Base-by-base conservation (phyloP, 2,113 vertebrate species). In the Acanthochromis polyacanthus region DNA sequence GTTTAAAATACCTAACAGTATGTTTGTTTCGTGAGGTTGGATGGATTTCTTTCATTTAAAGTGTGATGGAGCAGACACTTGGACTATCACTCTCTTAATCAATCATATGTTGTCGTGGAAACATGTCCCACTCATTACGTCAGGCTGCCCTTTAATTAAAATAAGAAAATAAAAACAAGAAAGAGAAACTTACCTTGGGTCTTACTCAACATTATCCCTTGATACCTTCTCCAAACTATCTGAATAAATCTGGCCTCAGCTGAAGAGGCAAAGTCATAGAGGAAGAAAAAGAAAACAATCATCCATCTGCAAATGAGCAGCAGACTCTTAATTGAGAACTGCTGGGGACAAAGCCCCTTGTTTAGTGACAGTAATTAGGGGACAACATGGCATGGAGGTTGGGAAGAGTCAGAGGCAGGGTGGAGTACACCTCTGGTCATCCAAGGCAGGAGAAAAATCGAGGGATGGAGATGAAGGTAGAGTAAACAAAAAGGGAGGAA, bases 291-390 rank as follows among this genome's bases (percentile, higher is more conserved):
- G 15, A 75, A 81, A 85, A 81, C 71, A 90, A 88, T 89, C 74
- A 91, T 83, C 87, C 71, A 87, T 87, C 80, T 85, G 81, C 4
- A 43, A 85, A 87, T 79, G 65, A 88, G 78, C 70, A 81, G 79
- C 57, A 87, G 75, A 84, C 86, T 80, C 71, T 86, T 79, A 75
- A 83, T 84, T 88, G 76, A 84, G 59, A 84, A 82, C 83, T 83
- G 64, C 65, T 84, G 77, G 81, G 83, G 82, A 85, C 70, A 75
- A 62, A 80, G 52, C 48, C 68, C 40, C 75, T 79, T 83, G 78
- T 88, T 85, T 90, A 65, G 80, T 83, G 71, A 81, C 76, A 81
- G 80, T 85, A 74, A 87, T 92, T 86, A 87, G 81, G 78, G 67
- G 68, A 85, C 75, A 83, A 78, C 76, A 74, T 74, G 74, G 71